Conservation (phyloP, 30 jellyfish, hydroid and myxozoan species). For the Mastigias papua region DNA sequence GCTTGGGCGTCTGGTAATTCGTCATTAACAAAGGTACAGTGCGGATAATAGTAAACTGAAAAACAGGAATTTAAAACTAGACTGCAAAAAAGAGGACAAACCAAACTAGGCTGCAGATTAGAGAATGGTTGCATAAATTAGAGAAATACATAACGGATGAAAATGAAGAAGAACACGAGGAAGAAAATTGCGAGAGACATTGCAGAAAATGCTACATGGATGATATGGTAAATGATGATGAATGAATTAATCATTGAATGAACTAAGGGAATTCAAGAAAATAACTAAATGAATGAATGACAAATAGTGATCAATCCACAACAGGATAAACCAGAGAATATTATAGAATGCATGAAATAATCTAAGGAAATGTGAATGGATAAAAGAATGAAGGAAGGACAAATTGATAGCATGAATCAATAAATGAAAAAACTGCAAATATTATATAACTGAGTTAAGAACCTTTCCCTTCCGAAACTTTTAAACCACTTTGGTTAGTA, state of each 20-base stretch:
- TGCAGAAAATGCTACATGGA: neutral
- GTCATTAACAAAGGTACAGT: conserved; percentile 54
- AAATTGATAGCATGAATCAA: neutral
- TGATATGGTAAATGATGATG: no score
- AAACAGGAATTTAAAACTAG: no score
- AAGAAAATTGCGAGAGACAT: neutral
- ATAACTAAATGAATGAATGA: neutral
- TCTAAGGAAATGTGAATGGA: no score
- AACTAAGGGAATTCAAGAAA: neutral
- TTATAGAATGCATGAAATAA: no score
- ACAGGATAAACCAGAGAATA: neutral
- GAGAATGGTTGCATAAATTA: neutral
- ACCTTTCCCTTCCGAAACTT: conserved; percentile 77
- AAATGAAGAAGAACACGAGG: neutral
- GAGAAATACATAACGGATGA: no score
- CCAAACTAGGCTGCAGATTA: no score
- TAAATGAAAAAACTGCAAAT: neutral
- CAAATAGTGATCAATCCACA: no score
- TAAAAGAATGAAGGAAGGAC: neutral
- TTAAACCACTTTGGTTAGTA: conserved; percentile 44
- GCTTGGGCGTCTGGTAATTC: conserved; percentile 82
- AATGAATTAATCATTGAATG: no score
- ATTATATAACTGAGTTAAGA: no score
- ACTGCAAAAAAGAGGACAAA: no score
- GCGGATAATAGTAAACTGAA: conserved; percentile 83